A percentile compares a stretch with the other conserved stretches of the same genome.
Conservation (phyloP, 1,140 invertebrate species). For the Dolichoris vasculosae region DNA sequence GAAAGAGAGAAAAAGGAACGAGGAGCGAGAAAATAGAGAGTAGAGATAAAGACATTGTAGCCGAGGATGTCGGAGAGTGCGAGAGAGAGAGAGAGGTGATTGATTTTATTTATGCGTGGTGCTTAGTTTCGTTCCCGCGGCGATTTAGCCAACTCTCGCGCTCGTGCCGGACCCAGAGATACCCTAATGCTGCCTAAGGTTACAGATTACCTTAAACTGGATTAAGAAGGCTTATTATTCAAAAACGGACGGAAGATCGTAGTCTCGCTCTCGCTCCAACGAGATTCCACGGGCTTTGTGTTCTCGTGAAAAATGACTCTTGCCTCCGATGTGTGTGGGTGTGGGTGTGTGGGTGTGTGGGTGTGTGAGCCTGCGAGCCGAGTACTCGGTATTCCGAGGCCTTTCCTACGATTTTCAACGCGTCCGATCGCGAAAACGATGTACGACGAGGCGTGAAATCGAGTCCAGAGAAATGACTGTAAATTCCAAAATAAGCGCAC, state of each 20-base stretch:
- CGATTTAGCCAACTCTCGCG: neutral
- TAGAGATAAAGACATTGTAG: constrained; percentile 29
- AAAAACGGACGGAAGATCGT: neutral
- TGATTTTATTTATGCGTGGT: neutral
- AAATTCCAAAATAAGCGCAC: no score
- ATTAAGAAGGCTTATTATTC: neutral
- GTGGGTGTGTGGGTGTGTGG: no score
- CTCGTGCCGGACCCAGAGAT: neutral
- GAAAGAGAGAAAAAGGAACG: neutral
- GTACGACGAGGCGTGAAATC: no score
- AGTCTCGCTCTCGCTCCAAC: neutral
- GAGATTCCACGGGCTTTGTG: neutral
- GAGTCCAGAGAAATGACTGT: no score
- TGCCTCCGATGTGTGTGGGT: neutral
- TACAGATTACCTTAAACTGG: neutral
- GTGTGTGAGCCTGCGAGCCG: no score
- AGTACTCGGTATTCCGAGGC: no score
- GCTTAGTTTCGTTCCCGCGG: neutral
- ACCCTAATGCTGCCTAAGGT: neutral
- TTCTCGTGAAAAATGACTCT: neutral
- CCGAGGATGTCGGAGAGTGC: neutral
- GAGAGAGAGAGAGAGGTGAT: neutral
- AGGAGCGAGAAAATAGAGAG: neutral
- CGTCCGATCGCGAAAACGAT: no score
- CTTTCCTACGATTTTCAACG: neutral